A percentile compares a stretch with the other conserved stretches of the same genome.
Evolutionary conservation across 23 tunicate genomes (phyloP).

Genomic region (Trididemnum miniatum): DNA sequence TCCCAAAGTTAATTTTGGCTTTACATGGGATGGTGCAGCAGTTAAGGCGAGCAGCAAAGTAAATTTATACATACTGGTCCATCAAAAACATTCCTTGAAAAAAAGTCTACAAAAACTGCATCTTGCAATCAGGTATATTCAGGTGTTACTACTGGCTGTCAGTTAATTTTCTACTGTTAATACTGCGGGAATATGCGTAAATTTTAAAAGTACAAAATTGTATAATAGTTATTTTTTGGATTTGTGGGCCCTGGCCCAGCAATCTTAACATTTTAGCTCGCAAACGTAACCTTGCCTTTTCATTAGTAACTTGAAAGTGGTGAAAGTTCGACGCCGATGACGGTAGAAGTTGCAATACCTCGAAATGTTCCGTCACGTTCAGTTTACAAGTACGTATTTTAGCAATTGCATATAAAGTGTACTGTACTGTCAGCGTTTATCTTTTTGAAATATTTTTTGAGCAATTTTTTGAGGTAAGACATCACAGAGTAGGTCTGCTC

Average conservation of each 20-base stretch:
- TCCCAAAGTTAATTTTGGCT: constrained; percentile 16
- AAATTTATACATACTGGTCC: neutral
- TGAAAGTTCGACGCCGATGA: neutral
- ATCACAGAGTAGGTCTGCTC: too few relatives aligned
- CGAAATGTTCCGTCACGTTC: neutral
- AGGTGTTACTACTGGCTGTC: neutral
- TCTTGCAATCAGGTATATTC: neutral
- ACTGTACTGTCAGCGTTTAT: too few relatives aligned
- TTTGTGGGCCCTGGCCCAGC: constrained; percentile 3
- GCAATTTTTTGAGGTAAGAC: too few relatives aligned
- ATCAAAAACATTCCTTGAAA: constrained; percentile 8
- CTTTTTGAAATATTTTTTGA: too few relatives aligned
- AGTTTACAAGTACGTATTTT: neutral
- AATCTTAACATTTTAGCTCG: neutral
- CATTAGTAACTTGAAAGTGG: neutral
- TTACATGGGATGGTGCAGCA: constrained; percentile 33
- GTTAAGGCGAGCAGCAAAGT: constrained; percentile 1
- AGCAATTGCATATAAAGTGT: neutral
- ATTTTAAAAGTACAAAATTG: neutral
- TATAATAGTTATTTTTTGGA: neutral
- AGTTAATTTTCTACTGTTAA: neutral
- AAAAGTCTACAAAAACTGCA: neutral
- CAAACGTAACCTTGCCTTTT: neutral
- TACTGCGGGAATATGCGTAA: neutral
- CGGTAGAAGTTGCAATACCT: neutral